Conservation (phyloP, 2,888 invertebrate genomes). For the Dasysyrphus tricinctus region DNA sequence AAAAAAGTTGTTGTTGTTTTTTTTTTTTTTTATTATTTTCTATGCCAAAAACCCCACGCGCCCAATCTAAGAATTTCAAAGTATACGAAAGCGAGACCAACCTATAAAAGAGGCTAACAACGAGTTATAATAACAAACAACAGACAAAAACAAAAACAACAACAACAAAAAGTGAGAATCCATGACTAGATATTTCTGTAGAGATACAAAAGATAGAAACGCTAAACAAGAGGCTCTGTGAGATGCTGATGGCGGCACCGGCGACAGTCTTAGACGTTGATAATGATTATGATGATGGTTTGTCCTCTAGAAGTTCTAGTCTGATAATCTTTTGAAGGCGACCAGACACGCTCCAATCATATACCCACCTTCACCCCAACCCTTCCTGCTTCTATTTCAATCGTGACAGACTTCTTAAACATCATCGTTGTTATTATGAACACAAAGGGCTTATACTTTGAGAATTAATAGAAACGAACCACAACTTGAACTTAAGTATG, state of each 20-base stretch:
- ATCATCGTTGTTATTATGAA: neutral
- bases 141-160: conserved; percentile 12
- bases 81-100: conserved; percentile 38
- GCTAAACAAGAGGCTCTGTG: conserved; percentile 30
- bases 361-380: neutral
- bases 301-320: conserved; percentile 61
- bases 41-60: conserved; percentile 50
- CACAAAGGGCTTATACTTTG: conserved; percentile 44
- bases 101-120: conserved; percentile 23
- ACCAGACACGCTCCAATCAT: conserved; percentile 49
- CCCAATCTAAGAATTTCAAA: conserved; percentile 35
- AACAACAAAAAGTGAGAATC: conserved; percentile 34
- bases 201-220: conserved; percentile 32
- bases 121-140: neutral
- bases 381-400: neutral
- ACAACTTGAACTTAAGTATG: conserved; percentile 61
- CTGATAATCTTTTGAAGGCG: conserved; percentile 65
- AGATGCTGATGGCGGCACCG: conserved; percentile 1
- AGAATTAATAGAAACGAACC: conserved; percentile 49
- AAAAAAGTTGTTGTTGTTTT: conserved; percentile 33
- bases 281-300: conserved; percentile 35
- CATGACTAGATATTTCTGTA: conserved; percentile 9
- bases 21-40: conserved; percentile 20
- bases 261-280: conserved; percentile 11
- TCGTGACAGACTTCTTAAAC: conserved; percentile 20